Percentiles rank a stretch among this genome's conserved stretches.
These are phyloP conservation scores for Athalia rosae DNA, from an alignment of 2,888 invertebrate genomes.

Conservation along the genomic window DNA sequence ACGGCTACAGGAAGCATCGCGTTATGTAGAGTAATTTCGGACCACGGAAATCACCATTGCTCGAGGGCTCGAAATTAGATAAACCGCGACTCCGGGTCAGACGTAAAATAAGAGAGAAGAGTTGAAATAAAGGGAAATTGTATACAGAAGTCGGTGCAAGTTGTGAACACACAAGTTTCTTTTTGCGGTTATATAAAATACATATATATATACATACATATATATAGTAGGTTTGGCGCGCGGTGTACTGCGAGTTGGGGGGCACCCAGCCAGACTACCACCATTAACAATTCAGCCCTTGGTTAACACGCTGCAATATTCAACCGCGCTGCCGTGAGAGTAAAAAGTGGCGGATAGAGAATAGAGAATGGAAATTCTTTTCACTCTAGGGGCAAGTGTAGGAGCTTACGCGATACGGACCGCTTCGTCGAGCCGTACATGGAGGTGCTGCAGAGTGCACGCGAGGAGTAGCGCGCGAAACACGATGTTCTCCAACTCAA, in stretches of 20 bases:
- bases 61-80: background rate
- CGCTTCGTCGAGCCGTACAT: too few relatives aligned
- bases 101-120: background rate
- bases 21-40: too few relatives aligned
- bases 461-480: conserved; percentile 8
- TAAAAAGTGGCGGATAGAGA: conserved; percentile 36
- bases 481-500: conserved; percentile 12
- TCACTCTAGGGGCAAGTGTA: conserved; percentile 28
- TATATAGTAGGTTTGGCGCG: too few relatives aligned
- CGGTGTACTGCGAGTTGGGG: background rate
- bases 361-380: conserved; percentile 44
- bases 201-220: too few relatives aligned
- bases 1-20: too few relatives aligned
- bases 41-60: too few relatives aligned
- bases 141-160: conserved; percentile 10
- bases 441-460: conserved; percentile 14
- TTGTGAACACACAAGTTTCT: conserved; percentile 34
- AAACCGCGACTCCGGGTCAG: background rate
- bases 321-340: conserved; percentile 6
- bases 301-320: conserved; percentile 44
- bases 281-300: conserved; percentile 44
- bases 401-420: background rate
- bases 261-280: conserved; percentile 29
- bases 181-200: too few relatives aligned
- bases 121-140: conserved; percentile 27